Conservation (phyloP, 2,797 vertebrate species). For the Prionace glauca region DNA sequence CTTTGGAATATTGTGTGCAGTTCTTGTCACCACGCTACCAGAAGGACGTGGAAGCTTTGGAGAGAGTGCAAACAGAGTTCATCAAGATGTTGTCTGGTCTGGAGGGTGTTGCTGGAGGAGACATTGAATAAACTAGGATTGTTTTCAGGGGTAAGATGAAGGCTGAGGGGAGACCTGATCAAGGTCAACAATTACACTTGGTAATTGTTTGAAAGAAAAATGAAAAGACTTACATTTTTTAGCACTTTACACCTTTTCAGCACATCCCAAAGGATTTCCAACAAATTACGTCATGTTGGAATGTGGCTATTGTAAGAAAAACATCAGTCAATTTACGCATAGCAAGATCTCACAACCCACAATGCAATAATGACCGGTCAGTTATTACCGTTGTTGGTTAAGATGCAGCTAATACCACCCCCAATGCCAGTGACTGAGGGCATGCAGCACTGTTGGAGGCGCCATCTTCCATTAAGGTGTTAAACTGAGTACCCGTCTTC, state of each 20-base stretch:
- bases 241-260: background rate
- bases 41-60: too few relatives aligned
- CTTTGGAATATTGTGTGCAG: too few relatives aligned
- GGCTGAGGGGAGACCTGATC: too few relatives aligned
- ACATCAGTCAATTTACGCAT: background rate
- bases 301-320: background rate
- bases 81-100: too few relatives aligned
- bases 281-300: background rate
- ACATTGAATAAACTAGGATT: too few relatives aligned
- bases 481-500: background rate
- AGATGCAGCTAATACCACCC: background rate
- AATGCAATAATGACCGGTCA: background rate
- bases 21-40: too few relatives aligned
- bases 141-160: too few relatives aligned
- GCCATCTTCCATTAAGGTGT: background rate
- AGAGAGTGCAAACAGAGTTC: too few relatives aligned
- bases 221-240: background rate
- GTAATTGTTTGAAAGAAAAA: background rate
- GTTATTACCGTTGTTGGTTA: background rate
- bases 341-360: background rate
- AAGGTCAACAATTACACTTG: too few relatives aligned
- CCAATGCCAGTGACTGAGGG: background rate
- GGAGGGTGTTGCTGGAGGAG: too few relatives aligned
- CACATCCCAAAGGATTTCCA: background rate
- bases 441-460: background rate